A percentile compares a stretch with the other conserved stretches of the same genome.
These are phyloP conservation scores for Chlorops oryzae DNA, from an alignment of 1,140 invertebrate species.

Conservation along the genomic window DNA sequence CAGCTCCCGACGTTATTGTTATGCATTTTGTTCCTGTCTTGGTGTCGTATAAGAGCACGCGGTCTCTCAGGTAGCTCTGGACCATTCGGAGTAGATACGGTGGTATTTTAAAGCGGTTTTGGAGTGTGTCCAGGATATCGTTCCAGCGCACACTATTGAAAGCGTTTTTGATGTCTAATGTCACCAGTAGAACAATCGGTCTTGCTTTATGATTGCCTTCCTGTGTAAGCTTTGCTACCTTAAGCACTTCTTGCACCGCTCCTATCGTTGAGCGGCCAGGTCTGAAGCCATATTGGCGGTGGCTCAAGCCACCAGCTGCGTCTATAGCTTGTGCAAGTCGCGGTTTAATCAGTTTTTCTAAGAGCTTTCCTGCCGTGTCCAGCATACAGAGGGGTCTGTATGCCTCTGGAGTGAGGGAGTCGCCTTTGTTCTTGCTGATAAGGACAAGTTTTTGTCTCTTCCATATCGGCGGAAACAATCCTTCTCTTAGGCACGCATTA, in stretches of 20 bases:
- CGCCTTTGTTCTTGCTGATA: neutral
- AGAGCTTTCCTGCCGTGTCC: neutral
- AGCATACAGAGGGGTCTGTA: slow-evolving; percentile 1
- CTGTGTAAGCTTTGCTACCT: no score
- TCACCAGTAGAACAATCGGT: neutral
- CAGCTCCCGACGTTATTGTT: neutral
- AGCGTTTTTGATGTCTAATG: neutral
- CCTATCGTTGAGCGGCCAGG: neutral
- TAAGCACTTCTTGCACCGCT: neutral
- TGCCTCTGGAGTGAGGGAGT: neutral
- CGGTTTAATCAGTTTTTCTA: no score
- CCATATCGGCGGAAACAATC: neutral
- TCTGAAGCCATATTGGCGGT: no score
- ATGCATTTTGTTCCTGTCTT: neutral
- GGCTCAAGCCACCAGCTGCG: no score
- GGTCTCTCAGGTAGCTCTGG: neutral
- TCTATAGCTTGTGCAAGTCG: no score
- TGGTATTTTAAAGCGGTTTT: neutral
- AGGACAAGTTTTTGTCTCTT: neutral
- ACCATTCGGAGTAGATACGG: neutral
- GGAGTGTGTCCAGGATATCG: neutral
- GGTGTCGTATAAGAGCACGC: neutral
- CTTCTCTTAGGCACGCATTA: neutral
- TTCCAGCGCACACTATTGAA: neutral
- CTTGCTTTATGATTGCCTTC: neutral